Conservation (phyloP, 2,888 invertebrate species). For the Serrognathus titanus region DNA sequence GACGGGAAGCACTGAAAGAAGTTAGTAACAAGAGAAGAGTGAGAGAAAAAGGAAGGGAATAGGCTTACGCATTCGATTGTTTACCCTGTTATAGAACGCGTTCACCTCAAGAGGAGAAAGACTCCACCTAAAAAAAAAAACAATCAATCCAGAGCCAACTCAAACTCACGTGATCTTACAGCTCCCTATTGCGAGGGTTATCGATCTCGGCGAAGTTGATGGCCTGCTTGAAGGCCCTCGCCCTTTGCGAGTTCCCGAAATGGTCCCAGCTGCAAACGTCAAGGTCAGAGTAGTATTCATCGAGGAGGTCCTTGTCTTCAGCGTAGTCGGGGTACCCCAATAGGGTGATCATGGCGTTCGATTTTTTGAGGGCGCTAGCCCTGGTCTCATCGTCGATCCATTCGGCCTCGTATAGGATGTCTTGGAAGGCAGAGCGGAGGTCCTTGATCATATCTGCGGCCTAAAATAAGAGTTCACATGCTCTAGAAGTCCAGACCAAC, state of each 20-base stretch:
- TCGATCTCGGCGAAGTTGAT: slow-evolving; percentile 37
- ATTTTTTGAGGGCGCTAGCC: slow-evolving; percentile 50
- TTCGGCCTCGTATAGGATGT: slow-evolving; percentile 45
- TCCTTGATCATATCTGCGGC: slow-evolving; percentile 46
- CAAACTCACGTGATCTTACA: slow-evolving; percentile 23
- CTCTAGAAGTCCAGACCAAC: too few species aligned
- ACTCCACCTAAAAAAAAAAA: slow-evolving; percentile 39
- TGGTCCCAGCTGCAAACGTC: slow-evolving; percentile 44
- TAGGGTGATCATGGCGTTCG: slow-evolving; percentile 47
- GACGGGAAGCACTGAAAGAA: slow-evolving; percentile 39
- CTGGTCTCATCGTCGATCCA: slow-evolving; percentile 57
- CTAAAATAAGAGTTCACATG: slow-evolving; percentile 23
- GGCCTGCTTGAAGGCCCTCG: slow-evolving; percentile 41
- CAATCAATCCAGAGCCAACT: neutral
- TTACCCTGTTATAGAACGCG: slow-evolving; percentile 62
- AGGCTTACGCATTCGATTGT: slow-evolving; percentile 49
- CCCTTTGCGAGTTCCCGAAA: slow-evolving; percentile 41
- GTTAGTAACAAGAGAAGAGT: neutral
- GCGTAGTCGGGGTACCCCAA: slow-evolving; percentile 41
- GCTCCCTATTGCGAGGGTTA: slow-evolving; percentile 31
- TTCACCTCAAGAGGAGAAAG: slow-evolving; percentile 56
- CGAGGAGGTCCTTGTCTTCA: slow-evolving; percentile 29
- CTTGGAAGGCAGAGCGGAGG: slow-evolving; percentile 49
- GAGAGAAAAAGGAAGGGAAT: too few species aligned
- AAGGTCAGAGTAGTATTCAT: slow-evolving; percentile 43